These are phyloP conservation scores for Argyresthia albistria DNA, from an alignment of 2,888 invertebrate species.

Conservation along the genomic window DNA sequence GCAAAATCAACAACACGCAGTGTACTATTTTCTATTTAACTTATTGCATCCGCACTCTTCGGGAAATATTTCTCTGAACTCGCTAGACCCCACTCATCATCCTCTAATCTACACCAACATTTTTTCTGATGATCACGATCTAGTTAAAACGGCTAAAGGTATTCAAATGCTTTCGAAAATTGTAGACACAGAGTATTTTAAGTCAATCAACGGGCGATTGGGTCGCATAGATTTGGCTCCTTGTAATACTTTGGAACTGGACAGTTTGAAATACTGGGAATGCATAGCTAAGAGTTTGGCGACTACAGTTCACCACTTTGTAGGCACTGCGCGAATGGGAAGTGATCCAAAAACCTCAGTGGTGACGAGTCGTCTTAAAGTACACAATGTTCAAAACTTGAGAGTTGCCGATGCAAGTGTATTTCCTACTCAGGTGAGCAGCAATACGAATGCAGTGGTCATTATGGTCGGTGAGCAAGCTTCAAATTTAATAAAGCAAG, in stretches of 20 bases:
- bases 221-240: conserved; percentile 26
- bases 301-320: conserved; percentile 76
- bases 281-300: conserved; percentile 58
- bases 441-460: conserved; percentile 83
- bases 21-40: conserved; percentile 37
- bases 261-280: conserved; percentile 34
- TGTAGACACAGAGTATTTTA: conserved; percentile 27
- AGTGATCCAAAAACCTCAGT: conserved; percentile 41
- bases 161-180: conserved; percentile 31
- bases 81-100: conserved; percentile 67
- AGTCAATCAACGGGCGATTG: conserved; percentile 26
- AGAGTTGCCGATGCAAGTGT: conserved; percentile 84
- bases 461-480: conserved; percentile 88
- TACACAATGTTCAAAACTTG: conserved; percentile 75
- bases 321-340: conserved; percentile 76
- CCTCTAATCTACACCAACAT: conserved; percentile 77
- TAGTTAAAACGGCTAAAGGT: conserved; percentile 32
- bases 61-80: conserved; percentile 68
- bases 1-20: conserved; percentile 24
- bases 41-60: conserved; percentile 62
- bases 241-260: conserved; percentile 26
- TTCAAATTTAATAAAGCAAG: conserved; percentile 79
- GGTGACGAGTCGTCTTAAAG: conserved; percentile 73
- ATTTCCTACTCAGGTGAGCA: conserved; percentile 83
- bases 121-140: conserved; percentile 67